Evolutionary conservation across 2,113 vertebrate genomes (phyloP), one percentile per base, ranked within the genome.

Genomic region (Cololabis saira): DNA sequence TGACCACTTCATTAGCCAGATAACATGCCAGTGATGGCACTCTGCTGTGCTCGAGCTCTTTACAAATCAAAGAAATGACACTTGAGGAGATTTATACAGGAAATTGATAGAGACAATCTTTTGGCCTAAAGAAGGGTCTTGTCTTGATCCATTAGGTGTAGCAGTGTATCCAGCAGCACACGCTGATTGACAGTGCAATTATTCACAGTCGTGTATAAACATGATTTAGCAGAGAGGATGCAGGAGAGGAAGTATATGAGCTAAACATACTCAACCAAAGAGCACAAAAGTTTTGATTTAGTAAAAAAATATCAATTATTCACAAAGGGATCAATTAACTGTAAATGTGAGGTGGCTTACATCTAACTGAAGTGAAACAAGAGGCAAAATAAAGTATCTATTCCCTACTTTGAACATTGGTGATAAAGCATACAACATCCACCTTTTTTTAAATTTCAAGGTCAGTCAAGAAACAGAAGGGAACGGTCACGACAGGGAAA

Each of bases 1-100:
- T 76, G 63, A 71, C 52, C 64, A 81, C 67, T 71, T 84, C 73
- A 82, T 80, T 81, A 82, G 44, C 64, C 50, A 50, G 49, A 65
- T 73, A 78, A 80, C 76, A 71, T 65, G 47, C 78, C 74, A 88
- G 73, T 19, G 61, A 83, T 76, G 51, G 83, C 59, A 12, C 62
- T 52, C 62, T 42, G 66, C 64, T 52, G 59, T 21, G 80, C 57
- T 12, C 4, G 15, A 44, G 66, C 55, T 70, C 69, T 65, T 61
- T 42, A 64, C 75, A 72, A 67, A 74, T 75, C 33, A 76, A 48
- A 67, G 64, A 24, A 61, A 42, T 40, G 52, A 18, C 30, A 56
- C 54, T 74, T 30, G 41, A 56, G 61, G 48, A 64, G 53, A 64
- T 82, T 65, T 71, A 56, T 7, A 27, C 10, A 47, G 62, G 54